Base-by-base conservation (phyloP, 2,113 vertebrate genomes). In the Chaetodon auriga region DNA sequence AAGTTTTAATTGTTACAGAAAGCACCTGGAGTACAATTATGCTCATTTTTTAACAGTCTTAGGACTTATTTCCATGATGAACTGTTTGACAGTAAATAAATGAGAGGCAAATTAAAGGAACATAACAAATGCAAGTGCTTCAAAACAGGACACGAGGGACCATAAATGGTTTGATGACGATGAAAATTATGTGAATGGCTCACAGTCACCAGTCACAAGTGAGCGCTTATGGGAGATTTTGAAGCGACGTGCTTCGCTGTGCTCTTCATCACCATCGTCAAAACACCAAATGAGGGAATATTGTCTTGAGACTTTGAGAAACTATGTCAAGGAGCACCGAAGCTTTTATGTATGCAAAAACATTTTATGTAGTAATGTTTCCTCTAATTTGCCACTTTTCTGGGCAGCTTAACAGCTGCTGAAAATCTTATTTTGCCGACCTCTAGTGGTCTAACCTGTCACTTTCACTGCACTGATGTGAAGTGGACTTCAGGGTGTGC, bases 1-100 rank as follows among this genome's bases (percentile, higher is more conserved):
- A 71, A 57, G 63, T 75, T 82, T 46, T 41, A 80, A 73, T 80
- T 62, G 57, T 16, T 54, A 66, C 73, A 74, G 36, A 65, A 61
- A 55, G 46, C 75, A 79, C 64, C 57, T 81, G 73, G 45, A 80
- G 79, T 53, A 57, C 55, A 72, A 66, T 62, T 15, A 54, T 58
- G 30, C 6, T 19, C 15, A 38, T 14, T 14, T 54, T 35, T 54
- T 45, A 25, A 63, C 41, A 48, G 63, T 45, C 46, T 57, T 12
- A 58, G 53, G 35, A 71, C 41, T 48, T 55, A 61, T 38, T 79
- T 66, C 35, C 68, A 43, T 53, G 25, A 38, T 35, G 0, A 54
- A 57, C 12, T 49, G 12, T 19, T 65, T 14, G 21, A 35, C 30
- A 57, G 16, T 35, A 25, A 74, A 64, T 35, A 69, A 53, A 68